phyloP scores from a whole-genome alignment of 2,888 invertebrate genomes.

The Empis stercorea region DNA sequence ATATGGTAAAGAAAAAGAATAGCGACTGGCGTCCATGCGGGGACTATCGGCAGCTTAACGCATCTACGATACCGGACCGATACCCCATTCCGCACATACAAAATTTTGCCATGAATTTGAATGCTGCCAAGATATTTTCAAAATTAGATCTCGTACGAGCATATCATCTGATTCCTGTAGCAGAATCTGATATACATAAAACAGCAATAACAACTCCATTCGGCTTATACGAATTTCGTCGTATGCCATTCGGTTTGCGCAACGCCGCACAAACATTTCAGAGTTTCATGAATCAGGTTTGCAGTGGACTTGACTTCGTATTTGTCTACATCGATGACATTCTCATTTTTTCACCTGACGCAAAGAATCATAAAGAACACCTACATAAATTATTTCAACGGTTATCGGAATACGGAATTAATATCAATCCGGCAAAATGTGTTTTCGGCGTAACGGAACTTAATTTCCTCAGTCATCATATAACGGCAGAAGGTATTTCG shows the following conservation, averaged over 20 bases:
- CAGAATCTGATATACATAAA: conserved; percentile 1
- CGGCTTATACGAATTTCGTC: conserved; percentile 23
- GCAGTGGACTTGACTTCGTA: neutral
- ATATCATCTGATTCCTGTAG: conserved; percentile 4
- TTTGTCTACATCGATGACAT: neutral
- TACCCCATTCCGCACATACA: conserved; percentile 5
- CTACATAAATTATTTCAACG: neutral
- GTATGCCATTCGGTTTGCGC: neutral
- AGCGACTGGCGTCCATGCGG: conserved; percentile 5
- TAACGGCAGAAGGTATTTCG: neutral
- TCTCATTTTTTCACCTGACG: neutral
- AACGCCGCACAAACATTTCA: neutral
- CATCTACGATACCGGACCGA: conserved; percentile 3
- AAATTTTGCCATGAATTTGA: neutral
- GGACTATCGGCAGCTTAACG: conserved; percentile 3
- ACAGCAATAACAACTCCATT: conserved; percentile 22
- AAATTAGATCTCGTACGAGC: conserved; percentile 1
- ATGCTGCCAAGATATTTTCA: conserved; percentile 1
- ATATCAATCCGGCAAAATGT: neutral
- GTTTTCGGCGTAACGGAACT: neutral
- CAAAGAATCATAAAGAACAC: neutral
- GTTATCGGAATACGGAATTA: neutral
- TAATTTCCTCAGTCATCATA: neutral
- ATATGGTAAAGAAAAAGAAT: conserved; percentile 1
- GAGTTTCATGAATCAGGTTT: neutral